Evolutionary conservation across 2,113 vertebrate species (phyloP).

Genomic region (Mus spicilegus): DNA sequence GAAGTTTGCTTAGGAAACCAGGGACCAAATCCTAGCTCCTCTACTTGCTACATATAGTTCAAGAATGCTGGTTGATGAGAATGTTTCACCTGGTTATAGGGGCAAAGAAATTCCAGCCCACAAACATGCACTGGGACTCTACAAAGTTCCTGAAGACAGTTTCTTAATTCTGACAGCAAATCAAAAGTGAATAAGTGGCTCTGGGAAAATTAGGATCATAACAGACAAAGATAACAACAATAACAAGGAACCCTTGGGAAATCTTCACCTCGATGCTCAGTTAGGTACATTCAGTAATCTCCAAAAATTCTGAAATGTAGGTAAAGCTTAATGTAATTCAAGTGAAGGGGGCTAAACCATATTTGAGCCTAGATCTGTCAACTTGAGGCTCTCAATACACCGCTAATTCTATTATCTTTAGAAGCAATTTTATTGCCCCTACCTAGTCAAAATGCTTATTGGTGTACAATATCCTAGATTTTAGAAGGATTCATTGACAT

Average conservation of each 20-base stretch:
- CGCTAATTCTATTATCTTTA: background rate
- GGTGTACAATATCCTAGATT: background rate
- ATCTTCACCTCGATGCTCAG: background rate
- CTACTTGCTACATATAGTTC: background rate
- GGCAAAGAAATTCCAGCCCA: background rate
- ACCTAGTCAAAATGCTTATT: slow-evolving; percentile 3
- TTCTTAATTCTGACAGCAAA: slow-evolving; percentile 8
- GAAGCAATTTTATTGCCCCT: background rate
- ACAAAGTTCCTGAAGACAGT: background rate
- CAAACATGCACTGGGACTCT: background rate
- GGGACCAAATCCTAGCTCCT: background rate
- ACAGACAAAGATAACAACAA: background rate
- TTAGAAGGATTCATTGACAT: background rate
- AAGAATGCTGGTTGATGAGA: background rate
- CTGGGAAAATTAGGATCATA: background rate
- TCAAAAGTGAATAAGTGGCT: background rate
- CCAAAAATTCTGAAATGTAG: background rate
- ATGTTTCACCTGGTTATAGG: background rate
- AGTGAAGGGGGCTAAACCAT: background rate
- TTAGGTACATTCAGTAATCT: background rate
- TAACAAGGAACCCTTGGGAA: background rate
- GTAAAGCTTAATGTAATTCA: background rate
- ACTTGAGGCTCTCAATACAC: background rate
- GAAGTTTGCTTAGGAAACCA: background rate
- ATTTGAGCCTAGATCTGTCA: background rate